phyloP scores from a whole-genome alignment of 2,113 vertebrate species.

The Pantherophis guttatus region DNA sequence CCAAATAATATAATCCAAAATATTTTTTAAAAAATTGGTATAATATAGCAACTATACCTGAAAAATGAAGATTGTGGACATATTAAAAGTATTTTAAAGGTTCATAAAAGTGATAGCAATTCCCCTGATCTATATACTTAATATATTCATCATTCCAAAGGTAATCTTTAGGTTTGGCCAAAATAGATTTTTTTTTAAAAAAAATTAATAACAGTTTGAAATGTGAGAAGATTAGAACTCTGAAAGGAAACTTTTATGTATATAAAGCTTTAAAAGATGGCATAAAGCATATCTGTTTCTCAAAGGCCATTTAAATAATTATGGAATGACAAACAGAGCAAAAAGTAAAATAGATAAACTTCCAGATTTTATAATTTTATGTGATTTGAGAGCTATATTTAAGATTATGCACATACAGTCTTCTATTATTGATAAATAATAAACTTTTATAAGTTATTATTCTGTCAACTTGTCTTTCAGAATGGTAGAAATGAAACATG shows the following conservation, averaged over 20 bases:
- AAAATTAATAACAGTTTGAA: not conserved
- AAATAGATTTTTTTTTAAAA: not conserved
- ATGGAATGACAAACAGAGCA: not conserved
- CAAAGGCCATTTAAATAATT: not conserved
- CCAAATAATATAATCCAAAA: not conserved
- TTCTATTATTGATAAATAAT: not conserved
- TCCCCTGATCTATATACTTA: not conserved
- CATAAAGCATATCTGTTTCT: not conserved
- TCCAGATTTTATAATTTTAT: not conserved
- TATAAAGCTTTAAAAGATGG: not conserved
- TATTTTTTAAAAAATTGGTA: not conserved
- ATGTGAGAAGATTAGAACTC: not conserved
- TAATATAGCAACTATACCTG: not conserved
- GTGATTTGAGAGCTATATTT: not conserved
- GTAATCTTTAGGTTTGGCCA: not conserved
- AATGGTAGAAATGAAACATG: conserved; percentile 90
- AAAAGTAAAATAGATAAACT: not conserved
- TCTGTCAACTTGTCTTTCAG: conserved; percentile 68
- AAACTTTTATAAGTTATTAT: not conserved
- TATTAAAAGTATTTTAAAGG: not conserved
- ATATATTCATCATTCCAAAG: not conserved
- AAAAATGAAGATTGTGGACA: not conserved
- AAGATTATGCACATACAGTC: not conserved
- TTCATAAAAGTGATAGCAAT: not conserved
- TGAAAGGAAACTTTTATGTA: not conserved